Evolutionary conservation across 2,797 vertebrate genomes (phyloP).

Genomic region (Neopelma chrysocephalum): DNA sequence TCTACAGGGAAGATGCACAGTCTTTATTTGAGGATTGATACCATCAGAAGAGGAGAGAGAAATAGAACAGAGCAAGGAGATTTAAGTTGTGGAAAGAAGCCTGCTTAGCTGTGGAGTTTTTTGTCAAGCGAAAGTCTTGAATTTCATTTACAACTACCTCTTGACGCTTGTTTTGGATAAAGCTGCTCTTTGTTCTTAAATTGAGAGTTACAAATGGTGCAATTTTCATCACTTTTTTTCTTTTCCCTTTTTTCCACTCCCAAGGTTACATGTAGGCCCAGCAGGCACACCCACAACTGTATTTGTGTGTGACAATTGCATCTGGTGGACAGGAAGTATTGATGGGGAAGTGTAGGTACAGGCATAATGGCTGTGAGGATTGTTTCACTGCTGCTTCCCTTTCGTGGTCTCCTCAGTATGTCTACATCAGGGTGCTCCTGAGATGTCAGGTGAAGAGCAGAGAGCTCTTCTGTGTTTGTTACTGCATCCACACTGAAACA

Average conservation of each 20-base stretch:
- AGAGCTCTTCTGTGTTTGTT: neutral
- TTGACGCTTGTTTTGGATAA: neutral
- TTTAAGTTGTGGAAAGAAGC: neutral
- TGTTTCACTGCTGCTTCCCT: neutral
- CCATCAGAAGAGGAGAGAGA: neutral
- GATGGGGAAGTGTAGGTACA: neutral
- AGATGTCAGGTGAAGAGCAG: neutral
- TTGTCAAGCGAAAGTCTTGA: neutral
- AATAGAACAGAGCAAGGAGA: neutral
- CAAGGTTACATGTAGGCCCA: rapidly evolving
- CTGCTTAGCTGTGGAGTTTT: neutral
- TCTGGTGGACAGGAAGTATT: neutral
- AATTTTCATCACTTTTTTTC: neutral
- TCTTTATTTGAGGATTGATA: neutral
- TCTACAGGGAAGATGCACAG: neutral
- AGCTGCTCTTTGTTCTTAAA: neutral
- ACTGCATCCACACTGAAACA: neutral
- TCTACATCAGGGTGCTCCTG: neutral
- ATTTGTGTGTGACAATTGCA: neutral
- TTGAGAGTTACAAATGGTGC: neutral
- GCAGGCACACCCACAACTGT: neutral
- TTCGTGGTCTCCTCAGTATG: neutral
- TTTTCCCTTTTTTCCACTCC: neutral
- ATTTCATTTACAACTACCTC: neutral
- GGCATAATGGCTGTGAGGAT: neutral